Conservation (phyloP, 2,888 invertebrate species). For the Andrena trimmerana region DNA sequence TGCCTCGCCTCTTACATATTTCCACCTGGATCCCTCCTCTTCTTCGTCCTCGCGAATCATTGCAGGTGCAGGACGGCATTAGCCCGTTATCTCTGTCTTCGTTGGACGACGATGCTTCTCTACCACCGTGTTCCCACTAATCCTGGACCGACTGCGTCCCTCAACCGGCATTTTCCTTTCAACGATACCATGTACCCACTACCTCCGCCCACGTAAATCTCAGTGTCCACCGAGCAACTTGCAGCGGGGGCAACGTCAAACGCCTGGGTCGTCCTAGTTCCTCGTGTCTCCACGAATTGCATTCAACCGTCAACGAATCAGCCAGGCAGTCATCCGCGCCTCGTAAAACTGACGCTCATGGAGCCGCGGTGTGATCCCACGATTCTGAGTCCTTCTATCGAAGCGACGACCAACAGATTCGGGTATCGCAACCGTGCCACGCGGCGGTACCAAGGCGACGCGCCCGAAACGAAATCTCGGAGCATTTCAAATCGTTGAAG, state of each 20-base stretch:
- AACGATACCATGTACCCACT: slow-evolving; percentile 9
- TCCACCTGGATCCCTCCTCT: slow-evolving; percentile 68
- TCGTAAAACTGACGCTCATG: not conserved
- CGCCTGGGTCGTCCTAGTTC: not conserved
- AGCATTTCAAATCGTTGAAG: slow-evolving; percentile 28
- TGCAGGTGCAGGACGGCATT: slow-evolving; percentile 69
- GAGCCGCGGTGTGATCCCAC: not conserved
- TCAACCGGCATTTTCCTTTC: slow-evolving; percentile 43
- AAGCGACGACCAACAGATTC: not conserved
- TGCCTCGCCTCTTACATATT: slow-evolving; percentile 77
- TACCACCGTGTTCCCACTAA: slow-evolving; percentile 27
- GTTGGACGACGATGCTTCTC: slow-evolving; percentile 32
- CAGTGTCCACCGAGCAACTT: not conserved
- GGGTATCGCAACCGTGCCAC: not conserved
- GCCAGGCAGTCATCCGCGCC: not conserved
- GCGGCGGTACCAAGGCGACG: not conserved
- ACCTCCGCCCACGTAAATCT: not conserved
- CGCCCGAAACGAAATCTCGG: not conserved
- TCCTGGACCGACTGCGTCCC: not conserved
- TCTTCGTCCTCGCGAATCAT: slow-evolving; percentile 72
- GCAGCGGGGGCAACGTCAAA: not conserved
- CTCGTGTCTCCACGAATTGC: not conserved
- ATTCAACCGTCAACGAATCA: not conserved
- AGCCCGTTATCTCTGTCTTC: slow-evolving; percentile 63
- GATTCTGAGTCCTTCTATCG: not conserved